Percentiles rank a stretch among this genome's conserved stretches.
Conservation (phyloP, 1,140 invertebrate genomes). For the Ladona fulva region DNA sequence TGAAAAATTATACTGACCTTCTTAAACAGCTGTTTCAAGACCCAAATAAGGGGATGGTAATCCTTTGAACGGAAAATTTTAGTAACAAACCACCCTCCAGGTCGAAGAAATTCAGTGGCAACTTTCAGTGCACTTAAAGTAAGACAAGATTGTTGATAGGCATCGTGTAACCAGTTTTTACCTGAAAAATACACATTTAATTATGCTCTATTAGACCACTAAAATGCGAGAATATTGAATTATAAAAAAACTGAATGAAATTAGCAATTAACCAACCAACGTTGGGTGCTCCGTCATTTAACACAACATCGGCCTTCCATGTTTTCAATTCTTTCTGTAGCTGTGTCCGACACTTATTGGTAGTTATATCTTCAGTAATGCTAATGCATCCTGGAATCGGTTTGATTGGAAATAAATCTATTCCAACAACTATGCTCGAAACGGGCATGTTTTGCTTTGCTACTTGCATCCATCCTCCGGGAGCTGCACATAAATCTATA, state of each 20-base stretch:
- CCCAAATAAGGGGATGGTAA: slow-evolving; percentile 90
- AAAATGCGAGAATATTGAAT: neutral
- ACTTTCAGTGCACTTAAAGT: slow-evolving; percentile 89
- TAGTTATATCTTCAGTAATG: slow-evolving; percentile 92
- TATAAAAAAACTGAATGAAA: too few relatives aligned
- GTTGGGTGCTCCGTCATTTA: slow-evolving; percentile 98
- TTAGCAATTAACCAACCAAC: slow-evolving; percentile 54
- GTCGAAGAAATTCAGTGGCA: slow-evolving; percentile 81
- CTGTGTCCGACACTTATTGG: slow-evolving; percentile 74
- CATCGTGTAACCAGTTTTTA: slow-evolving; percentile 94
- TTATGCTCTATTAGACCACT: neutral
- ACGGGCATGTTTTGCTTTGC: slow-evolving; percentile 96
- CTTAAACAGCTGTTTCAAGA: slow-evolving; percentile 93
- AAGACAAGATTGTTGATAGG: slow-evolving; percentile 86
- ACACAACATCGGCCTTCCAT: slow-evolving; percentile 93
- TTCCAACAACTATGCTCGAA: slow-evolving; percentile 86
- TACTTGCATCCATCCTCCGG: slow-evolving; percentile 99
- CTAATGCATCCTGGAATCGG: slow-evolving; percentile 83
- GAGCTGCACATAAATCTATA: slow-evolving; percentile 96
- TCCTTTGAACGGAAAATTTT: slow-evolving; percentile 99
- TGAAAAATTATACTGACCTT: slow-evolving; percentile 43
- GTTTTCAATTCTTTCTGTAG: slow-evolving; percentile 80
- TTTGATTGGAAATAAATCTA: slow-evolving; percentile 95
- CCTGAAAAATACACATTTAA: too few relatives aligned
- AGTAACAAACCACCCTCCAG: slow-evolving; percentile 95